Percentiles rank a stretch among this genome's conserved stretches.
These are phyloP conservation scores for Oostethus manadensis DNA, from an alignment of 2,113 vertebrate species.

Conservation along the genomic window DNA sequence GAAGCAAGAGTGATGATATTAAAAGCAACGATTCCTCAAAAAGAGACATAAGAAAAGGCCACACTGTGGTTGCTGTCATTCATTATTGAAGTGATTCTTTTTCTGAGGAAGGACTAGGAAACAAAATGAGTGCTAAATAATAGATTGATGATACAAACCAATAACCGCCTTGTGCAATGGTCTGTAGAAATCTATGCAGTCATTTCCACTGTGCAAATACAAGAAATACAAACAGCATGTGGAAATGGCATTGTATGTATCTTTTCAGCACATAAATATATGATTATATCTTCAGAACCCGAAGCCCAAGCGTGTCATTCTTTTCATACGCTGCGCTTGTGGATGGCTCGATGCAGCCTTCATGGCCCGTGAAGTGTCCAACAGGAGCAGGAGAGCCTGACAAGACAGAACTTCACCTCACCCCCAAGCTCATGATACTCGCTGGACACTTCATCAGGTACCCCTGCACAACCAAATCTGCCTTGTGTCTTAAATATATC, in stretches of 20 bases:
- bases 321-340: too few relatives aligned
- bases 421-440: too few relatives aligned
- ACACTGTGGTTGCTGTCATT: slow-evolving; percentile 10
- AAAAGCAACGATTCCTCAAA: too few relatives aligned
- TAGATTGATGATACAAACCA: slow-evolving; percentile 5
- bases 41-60: not conserved
- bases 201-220: not conserved
- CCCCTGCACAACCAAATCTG: too few relatives aligned
- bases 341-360: not conserved
- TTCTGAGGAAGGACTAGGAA: not conserved
- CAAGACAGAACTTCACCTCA: slow-evolving; percentile 24
- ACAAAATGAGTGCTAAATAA: not conserved
- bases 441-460: too few relatives aligned
- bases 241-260: too few relatives aligned
- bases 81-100: not conserved
- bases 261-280: too few relatives aligned
- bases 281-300: too few relatives aligned
- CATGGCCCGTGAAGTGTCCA: not conserved
- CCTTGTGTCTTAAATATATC: too few relatives aligned
- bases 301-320: too few relatives aligned
- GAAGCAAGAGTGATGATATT: too few relatives aligned
- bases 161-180: not conserved
- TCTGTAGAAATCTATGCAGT: not conserved
- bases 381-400: slow-evolving; percentile 54
- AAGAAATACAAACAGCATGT: not conserved